A percentile compares a stretch with the other conserved stretches of the same genome.
Conservation (phyloP, 2,797 vertebrate species). For the Amblyraja radiata region DNA sequence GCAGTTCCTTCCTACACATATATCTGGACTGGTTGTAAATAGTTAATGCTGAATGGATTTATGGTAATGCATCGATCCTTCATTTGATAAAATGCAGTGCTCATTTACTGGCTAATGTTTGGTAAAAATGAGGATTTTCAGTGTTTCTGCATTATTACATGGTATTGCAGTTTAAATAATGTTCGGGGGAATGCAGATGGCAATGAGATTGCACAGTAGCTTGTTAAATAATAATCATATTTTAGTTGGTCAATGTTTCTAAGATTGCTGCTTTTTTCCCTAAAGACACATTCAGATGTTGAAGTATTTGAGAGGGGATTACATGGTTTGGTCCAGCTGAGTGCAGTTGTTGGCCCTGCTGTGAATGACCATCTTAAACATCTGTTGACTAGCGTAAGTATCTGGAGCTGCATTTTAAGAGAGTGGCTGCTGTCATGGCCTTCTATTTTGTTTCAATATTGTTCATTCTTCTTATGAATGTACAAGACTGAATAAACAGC, state of each 20-base stretch:
- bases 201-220: not conserved
- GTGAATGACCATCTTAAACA: slow-evolving; percentile 66
- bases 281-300: slow-evolving; percentile 56
- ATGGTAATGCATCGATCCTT: not conserved
- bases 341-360: slow-evolving; percentile 55
- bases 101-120: not conserved
- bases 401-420: not conserved
- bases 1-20: no score
- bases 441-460: not conserved
- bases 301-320: slow-evolving; percentile 64
- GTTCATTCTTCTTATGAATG: not conserved
- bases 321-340: slow-evolving; percentile 61
- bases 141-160: not conserved
- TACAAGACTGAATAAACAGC: not conserved
- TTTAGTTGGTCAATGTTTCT: not conserved
- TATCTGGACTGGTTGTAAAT: no score
- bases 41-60: not conserved
- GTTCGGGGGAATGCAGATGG: not conserved
- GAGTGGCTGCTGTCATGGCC: not conserved
- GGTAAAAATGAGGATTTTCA: not conserved
- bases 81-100: not conserved
- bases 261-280: slow-evolving; percentile 1
- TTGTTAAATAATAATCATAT: not conserved
- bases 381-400: slow-evolving; percentile 64
- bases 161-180: not conserved